phyloP scores from a whole-genome alignment of 2,888 invertebrate genomes.

The Drosophila nr. perissopoda region DNA sequence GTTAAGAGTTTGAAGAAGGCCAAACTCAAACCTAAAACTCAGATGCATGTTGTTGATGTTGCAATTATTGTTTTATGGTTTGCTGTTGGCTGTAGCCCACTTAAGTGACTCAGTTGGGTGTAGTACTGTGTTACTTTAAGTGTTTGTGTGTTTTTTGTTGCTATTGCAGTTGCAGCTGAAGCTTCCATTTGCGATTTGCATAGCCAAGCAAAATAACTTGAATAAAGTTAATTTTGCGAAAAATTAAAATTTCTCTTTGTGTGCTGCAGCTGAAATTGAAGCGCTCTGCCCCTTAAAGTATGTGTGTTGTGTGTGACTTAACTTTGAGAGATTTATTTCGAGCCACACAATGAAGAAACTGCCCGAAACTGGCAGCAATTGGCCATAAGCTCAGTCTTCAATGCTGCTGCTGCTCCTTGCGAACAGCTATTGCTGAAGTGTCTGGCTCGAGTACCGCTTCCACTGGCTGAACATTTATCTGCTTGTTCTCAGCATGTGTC shows the following conservation, averaged over 20 bases:
- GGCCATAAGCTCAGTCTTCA: not conserved
- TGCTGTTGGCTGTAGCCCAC: slow-evolving; percentile 51
- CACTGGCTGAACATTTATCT: slow-evolving; percentile 44
- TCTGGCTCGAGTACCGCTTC: slow-evolving; percentile 1
- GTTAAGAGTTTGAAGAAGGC: slow-evolving; percentile 1
- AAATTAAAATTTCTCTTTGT: slow-evolving; percentile 68
- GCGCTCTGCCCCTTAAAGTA: slow-evolving; percentile 8
- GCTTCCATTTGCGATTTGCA: slow-evolving; percentile 63
- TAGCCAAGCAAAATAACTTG: slow-evolving; percentile 61
- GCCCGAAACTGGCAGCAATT: slow-evolving; percentile 6
- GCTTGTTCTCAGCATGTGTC: slow-evolving; percentile 74
- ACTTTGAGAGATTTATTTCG: slow-evolving; percentile 68
- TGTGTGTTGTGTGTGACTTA: slow-evolving; percentile 44
- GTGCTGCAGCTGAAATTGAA: slow-evolving; percentile 41
- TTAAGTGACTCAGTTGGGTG: slow-evolving; percentile 48
- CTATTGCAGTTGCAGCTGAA: slow-evolving; percentile 25
- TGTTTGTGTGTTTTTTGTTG: slow-evolving; percentile 1
- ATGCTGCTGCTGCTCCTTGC: not conserved
- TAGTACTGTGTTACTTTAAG: slow-evolving; percentile 12
- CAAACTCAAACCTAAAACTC: not conserved
- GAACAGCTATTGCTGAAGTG: slow-evolving; percentile 4
- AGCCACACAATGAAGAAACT: slow-evolving; percentile 19
- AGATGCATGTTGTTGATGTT: slow-evolving; percentile 64
- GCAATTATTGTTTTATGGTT: slow-evolving; percentile 76
- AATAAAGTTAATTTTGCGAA: slow-evolving; percentile 73